A percentile compares a stretch with the other conserved stretches of the same genome.
These are phyloP conservation scores for Nysson spinosus DNA, from an alignment of 2,888 invertebrate genomes.

Conservation along the genomic window DNA sequence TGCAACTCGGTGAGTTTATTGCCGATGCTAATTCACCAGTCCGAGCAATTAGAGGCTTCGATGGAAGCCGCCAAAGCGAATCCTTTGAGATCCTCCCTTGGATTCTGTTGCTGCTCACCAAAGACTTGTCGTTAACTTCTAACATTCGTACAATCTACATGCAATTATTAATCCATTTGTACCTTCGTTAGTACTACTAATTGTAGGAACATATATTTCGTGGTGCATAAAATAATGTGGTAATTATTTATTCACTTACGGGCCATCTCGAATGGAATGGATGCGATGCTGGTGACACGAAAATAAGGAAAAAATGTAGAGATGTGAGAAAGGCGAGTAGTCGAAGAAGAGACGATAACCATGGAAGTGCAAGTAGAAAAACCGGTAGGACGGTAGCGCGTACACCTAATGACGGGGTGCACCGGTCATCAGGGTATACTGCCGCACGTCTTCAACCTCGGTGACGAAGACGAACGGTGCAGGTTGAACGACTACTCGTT, in stretches of 20 bases:
- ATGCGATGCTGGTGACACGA: too few relatives aligned
- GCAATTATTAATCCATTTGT: too few relatives aligned
- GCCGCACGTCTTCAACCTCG: conserved; percentile 40
- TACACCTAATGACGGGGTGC: conserved; percentile 54
- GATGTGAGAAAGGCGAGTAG: conserved; percentile 6
- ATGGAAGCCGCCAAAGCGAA: conserved; percentile 40
- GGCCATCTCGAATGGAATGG: too few relatives aligned
- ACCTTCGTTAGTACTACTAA: too few relatives aligned
- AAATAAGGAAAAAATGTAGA: too few relatives aligned
- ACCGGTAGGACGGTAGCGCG: conserved; percentile 55
- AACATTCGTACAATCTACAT: conserved; percentile 25
- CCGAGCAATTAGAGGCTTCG: conserved; percentile 69
- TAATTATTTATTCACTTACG: too few relatives aligned
- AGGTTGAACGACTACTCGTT: conserved; percentile 15
- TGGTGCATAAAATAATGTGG: too few relatives aligned
- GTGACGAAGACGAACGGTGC: conserved; percentile 63
- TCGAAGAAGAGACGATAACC: conserved; percentile 10
- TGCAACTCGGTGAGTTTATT: conserved; percentile 67
- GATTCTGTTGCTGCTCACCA: conserved; percentile 18
- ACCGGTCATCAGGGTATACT: conserved; percentile 46
- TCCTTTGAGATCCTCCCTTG: conserved; percentile 36
- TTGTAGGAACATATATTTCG: too few relatives aligned
- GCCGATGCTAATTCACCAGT: conserved; percentile 73
- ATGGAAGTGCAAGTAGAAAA: conserved; percentile 49
- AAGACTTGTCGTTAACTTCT: conserved; percentile 8